Conservation (phyloP, 2,797 vertebrate genomes). For the Phrynocephalus forsythii region DNA sequence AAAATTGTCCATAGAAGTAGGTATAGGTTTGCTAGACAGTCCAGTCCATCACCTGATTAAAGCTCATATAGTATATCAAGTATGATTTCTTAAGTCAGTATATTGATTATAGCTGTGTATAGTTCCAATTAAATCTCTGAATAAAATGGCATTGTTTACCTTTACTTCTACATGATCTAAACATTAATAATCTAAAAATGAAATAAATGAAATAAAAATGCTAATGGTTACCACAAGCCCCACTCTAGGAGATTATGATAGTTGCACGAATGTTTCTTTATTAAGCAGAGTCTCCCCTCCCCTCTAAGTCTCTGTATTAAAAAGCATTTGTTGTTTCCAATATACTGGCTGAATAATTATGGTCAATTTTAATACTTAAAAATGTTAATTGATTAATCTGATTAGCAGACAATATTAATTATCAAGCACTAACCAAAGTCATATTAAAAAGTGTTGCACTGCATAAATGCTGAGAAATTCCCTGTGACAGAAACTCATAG, state of each 20-base stretch:
- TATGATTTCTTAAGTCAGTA: not conserved
- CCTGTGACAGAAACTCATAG: not conserved
- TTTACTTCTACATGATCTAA: conserved; percentile 1
- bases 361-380: not conserved
- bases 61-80: not conserved
- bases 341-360: not conserved
- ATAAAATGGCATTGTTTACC: not conserved
- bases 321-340: not conserved
- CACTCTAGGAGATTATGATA: not conserved
- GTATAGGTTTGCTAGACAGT: not conserved
- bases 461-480: not conserved
- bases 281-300: not conserved
- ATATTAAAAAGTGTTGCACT: not conserved
- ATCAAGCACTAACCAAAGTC: not conserved
- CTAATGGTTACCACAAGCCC: not conserved
- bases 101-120: not conserved
- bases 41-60: not conserved
- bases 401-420: not conserved
- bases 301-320: not conserved
- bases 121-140: not conserved
- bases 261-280: not conserved
- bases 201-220: no score
- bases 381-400: not conserved
- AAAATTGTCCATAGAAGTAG: not conserved
- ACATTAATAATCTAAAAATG: no score